A percentile compares a stretch with the other conserved stretches of the same genome.
Evolutionary conservation across 2,888 invertebrate species (phyloP).

Genomic region (Plagiodera versicolora): DNA sequence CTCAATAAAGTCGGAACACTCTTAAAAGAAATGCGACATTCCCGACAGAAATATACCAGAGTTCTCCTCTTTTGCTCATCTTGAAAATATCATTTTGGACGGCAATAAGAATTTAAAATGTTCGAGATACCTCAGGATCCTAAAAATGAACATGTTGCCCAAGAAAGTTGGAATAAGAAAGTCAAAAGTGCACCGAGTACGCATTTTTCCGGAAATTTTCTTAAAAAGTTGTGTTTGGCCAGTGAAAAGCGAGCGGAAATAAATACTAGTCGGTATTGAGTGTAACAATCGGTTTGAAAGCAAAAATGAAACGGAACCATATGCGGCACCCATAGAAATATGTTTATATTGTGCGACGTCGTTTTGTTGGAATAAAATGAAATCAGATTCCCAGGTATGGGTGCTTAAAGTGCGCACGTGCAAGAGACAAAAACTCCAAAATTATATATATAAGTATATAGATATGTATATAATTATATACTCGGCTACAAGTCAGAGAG

Average conservation of each 20-base stretch:
- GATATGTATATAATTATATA: no score
- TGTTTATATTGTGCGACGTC: slow-evolving; percentile 22
- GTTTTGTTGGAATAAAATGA: no score
- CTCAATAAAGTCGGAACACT: background rate
- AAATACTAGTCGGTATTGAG: no score
- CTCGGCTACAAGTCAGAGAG: no score
- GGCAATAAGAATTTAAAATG: slow-evolving; percentile 17
- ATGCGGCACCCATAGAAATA: no score
- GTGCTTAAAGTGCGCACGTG: no score
- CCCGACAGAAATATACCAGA: background rate
- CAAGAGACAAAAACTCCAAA: no score
- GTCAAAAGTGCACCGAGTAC: background rate
- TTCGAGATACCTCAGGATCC: slow-evolving; percentile 14
- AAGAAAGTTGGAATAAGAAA: slow-evolving; percentile 20
- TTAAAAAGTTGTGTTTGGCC: background rate
- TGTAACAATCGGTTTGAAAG: no score
- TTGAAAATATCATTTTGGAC: slow-evolving; percentile 5
- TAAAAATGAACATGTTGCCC: background rate
- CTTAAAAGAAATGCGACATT: background rate
- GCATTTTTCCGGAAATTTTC: slow-evolving; percentile 6
- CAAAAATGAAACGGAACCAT: no score
- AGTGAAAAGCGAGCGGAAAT: no score
- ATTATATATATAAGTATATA: no score
- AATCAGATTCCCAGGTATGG: no score
- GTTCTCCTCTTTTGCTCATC: slow-evolving; percentile 3